Percentiles rank a stretch among this genome's conserved stretches.
These are phyloP conservation scores for Papilio polytes DNA, from an alignment of 1,140 invertebrate genomes.

Conservation along the genomic window DNA sequence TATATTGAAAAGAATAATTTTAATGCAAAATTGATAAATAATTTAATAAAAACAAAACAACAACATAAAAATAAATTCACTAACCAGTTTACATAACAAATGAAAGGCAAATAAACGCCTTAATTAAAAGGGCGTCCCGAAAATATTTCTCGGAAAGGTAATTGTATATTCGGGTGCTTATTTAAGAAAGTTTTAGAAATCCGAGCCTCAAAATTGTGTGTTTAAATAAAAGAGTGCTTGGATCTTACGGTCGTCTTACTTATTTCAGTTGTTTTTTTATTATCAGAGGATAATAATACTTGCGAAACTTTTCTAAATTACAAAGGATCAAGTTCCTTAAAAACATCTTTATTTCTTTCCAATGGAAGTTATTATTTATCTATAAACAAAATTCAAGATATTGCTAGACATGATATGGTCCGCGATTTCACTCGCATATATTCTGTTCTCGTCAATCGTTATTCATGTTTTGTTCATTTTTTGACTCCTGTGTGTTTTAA, in stretches of 20 bases:
- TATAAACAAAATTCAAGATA: background rate
- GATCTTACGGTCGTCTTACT: background rate
- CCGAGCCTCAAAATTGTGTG: slow-evolving; percentile 23
- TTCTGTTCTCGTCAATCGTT: background rate
- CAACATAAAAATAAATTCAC: slow-evolving; percentile 21
- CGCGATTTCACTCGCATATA: background rate
- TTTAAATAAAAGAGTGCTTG: slow-evolving; percentile 24
- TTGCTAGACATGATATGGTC: too few relatives aligned
- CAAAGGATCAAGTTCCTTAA: background rate
- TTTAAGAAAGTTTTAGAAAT: slow-evolving; percentile 32
- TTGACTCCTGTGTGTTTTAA: too few relatives aligned
- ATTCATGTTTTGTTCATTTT: too few relatives aligned
- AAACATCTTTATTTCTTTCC: background rate
- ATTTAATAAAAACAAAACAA: slow-evolving; percentile 14
- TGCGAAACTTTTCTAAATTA: background rate
- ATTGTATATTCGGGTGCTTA: slow-evolving; percentile 31
- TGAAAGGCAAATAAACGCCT: slow-evolving; percentile 33
- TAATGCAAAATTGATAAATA: background rate
- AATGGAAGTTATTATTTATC: background rate
- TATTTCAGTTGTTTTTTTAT: slow-evolving; percentile 20
- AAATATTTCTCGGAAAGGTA: slow-evolving; percentile 30
- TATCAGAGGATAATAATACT: slow-evolving; percentile 21
- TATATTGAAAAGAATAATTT: background rate
- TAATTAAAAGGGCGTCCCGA: slow-evolving; percentile 32
- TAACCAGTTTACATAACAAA: slow-evolving; percentile 29